These are phyloP conservation scores for Drosophila colorata DNA, from an alignment of 2,888 invertebrate genomes.

Conservation along the genomic window DNA sequence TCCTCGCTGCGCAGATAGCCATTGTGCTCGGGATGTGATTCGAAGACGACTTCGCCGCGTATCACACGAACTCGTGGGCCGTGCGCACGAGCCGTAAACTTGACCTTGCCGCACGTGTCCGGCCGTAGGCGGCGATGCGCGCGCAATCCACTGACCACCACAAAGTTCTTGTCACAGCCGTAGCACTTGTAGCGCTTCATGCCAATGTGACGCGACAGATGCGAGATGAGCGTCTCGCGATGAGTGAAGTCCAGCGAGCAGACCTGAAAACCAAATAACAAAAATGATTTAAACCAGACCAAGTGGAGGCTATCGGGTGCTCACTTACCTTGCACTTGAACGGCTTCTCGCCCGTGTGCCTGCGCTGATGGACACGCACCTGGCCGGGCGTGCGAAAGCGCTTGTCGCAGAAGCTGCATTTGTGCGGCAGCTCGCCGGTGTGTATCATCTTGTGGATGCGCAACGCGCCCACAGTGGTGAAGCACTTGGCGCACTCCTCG, in stretches of 20 bases:
- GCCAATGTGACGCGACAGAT: slow-evolving; percentile 83
- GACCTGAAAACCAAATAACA: slow-evolving; percentile 57
- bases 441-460: slow-evolving; percentile 81
- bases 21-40: slow-evolving; percentile 81
- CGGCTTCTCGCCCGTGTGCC: slow-evolving; percentile 83
- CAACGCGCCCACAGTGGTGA: slow-evolving; percentile 77
- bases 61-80: slow-evolving; percentile 84
- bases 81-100: slow-evolving; percentile 82
- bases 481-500: slow-evolving; percentile 73
- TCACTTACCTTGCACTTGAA: slow-evolving; percentile 81
- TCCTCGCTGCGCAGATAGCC: slow-evolving; percentile 80
- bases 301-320: neutral
- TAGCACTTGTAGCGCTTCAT: slow-evolving; percentile 84
- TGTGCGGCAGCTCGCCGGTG: slow-evolving; percentile 82
- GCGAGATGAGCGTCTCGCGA: slow-evolving; percentile 83
- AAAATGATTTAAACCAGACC: neutral
- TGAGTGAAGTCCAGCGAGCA: slow-evolving; percentile 82
- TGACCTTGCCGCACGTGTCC: slow-evolving; percentile 81
- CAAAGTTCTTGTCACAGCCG: slow-evolving; percentile 81
- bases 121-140: slow-evolving; percentile 81
- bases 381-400: slow-evolving; percentile 83
- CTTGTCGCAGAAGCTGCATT: slow-evolving; percentile 82
- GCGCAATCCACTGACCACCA: slow-evolving; percentile 83
- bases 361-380: slow-evolving; percentile 82
- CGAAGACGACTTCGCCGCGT: slow-evolving; percentile 82